Base-by-base conservation (phyloP, 2,888 invertebrate species). In the Ophion ellenae region DNA sequence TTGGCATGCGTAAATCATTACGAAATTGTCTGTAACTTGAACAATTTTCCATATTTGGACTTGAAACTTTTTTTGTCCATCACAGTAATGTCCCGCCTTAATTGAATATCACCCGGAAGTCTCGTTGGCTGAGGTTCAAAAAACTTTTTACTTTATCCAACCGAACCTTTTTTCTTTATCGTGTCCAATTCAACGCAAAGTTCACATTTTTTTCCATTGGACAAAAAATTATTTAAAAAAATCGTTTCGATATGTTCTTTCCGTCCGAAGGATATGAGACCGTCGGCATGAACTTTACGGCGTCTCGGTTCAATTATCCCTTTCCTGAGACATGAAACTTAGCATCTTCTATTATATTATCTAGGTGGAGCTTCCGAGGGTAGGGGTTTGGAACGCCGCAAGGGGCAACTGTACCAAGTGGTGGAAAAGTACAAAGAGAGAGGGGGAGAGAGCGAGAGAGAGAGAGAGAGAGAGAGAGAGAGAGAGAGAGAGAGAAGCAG, bases 381-480 rank as follows among this genome's bases (percentile, higher is more conserved):
- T 17, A 76, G 71, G 45, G 69, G 77, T 89, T 88, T 89, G 71
- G 90, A 91, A 91, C 87, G 90, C 87, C 85, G 83, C 74, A 85
- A 87, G 88, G 86, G 90, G 83, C 82, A 81, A 87, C 85, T 83
- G 88, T 87, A 83, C 57, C 79, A 76, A 85, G 67, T 40, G 53
- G 47, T 17, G 66, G 81, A 81, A 74, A 74, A n/a, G 20, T 59
- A 10, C 9, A 59, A 11, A 83, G 86, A 86, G 88, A 14, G 75
- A 36, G 74, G 61, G 45, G 63, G 78, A 61, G 40, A n/a, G n/a
- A n/a, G n/a, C n/a, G n/a, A n/a, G n/a, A n/a, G n/a, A 7, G 75
- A 36, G 74, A 67, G 45, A 64, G 78, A 53, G 53, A 61, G 4
- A 40, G 40, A 70, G 67, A 32, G 28, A 32, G n/a, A 76, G 57